Evolutionary conservation across 2,113 vertebrate species (phyloP), one percentile per base, ranked within the genome.

Genomic region (Podocnemis expansa): DNA sequence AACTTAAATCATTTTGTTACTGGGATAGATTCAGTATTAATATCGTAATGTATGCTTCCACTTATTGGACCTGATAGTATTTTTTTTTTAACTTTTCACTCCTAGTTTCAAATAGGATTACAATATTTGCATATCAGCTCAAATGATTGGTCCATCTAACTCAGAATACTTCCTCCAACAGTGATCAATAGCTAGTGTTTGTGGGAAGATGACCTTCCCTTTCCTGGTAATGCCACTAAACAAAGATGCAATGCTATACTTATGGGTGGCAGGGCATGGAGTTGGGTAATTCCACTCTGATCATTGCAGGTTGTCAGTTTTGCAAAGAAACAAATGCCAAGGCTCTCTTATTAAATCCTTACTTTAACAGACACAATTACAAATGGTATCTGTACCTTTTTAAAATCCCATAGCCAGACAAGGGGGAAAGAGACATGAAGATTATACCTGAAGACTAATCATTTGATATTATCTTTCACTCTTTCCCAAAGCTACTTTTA

Each of bases 1-100:
- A 94, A 79, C 41, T 93, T 94, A 95, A 94, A 93, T 94, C 19
- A 91, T 89, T 92, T 95, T 51, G 86, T 88, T n/a, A n/a, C 88
- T 97, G 78, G 89, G 89, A 94, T 82, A 51, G 43, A 90, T 93
- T 93, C 94, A 87, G 34, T 89, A 85, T 85, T 87, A 91, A 43
- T 70, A 80, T 56, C 49, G 95, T 96, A 92, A 80, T 79, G 56
- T 89, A 55, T 81, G 85, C 73, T 95, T 95, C 70, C 84, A 89
- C 88, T 86, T 87, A 85, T 93, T 93, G 89, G 45, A 96, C 73
- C 75, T 51, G 85, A 63, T 52, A 90, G 82, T 58, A 91, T 85
- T 96, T 94, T 67, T 92, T 91, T 67, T 92, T 91, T 87, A 58
- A 78, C 80, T 94, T 51, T 80, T 67, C 84, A 60, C 81, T 96